Evolutionary conservation across 2,797 vertebrate species (phyloP), one percentile per base, ranked within the genome.

Genomic region (Ataeniobius toweri): DNA sequence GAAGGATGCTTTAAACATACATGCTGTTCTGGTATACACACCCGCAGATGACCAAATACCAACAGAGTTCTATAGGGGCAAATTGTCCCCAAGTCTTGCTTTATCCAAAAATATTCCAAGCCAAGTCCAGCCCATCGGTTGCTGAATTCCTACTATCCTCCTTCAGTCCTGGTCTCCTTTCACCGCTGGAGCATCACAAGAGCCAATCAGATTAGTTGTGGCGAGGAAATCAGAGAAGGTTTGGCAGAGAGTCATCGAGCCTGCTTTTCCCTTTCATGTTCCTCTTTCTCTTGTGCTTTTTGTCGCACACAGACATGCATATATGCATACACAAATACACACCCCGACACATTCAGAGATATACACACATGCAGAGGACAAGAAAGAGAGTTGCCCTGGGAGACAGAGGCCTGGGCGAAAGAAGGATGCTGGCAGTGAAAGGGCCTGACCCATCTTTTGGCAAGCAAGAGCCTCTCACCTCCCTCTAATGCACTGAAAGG

Each of bases 381-480:
- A 93, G 90, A 93, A 92, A 94, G 88, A 86, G 87, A 85, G 94
- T 94, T 94, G 92, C 92, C 94, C 86, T 81, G 91, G 93, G 94
- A 94, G 92, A 94, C 91, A 83, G 92, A 91, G 93, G 90, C 91
- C 92, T 91, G 92, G 90, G 92, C 93, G 91, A 94, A 94, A 94
- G 94, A 93, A 94, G 94, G 93, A 94, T 94, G 94, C 94, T 94
- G 93, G 93, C 93, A 93, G 88, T 87, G 87, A 92, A 89, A 92
- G 90, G 90, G 88, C 91, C 88, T 94, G 93, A 93, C 94, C 94
- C 94, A 94, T 94, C 94, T 92, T 92, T 93, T 94, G 92, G 93
- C 94, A 87, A n/a, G 55, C 83, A 51, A 55, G 83, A 86, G 83
- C 85, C 93, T 91, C 91, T 92, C 90, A 85, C 82, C 90, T 88